phyloP scores from a whole-genome alignment of 2,113 vertebrate genomes.

The Tachuris rubrigastra region DNA sequence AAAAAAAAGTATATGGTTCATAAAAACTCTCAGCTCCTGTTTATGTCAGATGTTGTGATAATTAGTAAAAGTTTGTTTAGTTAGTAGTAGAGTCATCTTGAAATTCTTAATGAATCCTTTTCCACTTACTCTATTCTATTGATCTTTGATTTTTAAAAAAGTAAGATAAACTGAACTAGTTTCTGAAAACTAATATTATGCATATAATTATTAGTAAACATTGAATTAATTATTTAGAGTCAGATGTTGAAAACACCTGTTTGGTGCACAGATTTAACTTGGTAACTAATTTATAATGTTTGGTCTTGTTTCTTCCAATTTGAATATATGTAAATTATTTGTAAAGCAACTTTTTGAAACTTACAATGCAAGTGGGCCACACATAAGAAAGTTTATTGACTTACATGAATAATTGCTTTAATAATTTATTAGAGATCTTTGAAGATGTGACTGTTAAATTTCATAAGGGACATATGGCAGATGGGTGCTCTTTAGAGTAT shows the following conservation, averaged over 20 bases:
- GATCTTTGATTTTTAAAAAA: background rate
- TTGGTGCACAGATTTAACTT: background rate
- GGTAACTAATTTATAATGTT: background rate
- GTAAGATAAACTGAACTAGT: background rate
- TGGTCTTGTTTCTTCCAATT: background rate
- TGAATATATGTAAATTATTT: background rate
- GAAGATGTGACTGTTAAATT: background rate
- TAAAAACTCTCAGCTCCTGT: background rate
- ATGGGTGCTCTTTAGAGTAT: background rate
- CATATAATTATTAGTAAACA: background rate
- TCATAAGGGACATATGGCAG: background rate
- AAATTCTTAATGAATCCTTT: background rate
- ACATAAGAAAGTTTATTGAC: background rate
- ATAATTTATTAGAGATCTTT: slow-evolving; percentile 3
- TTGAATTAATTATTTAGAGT: background rate
- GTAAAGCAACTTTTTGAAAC: background rate
- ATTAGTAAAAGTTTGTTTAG: background rate
- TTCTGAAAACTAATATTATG: background rate
- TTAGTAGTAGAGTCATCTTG: background rate
- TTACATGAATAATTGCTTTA: background rate
- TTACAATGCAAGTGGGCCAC: background rate
- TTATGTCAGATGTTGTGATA: background rate
- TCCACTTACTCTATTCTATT: background rate
- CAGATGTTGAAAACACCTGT: background rate
- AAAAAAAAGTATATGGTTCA: background rate